phyloP scores from a whole-genome alignment of 2,797 vertebrate genomes.

The Phrynocephalus vlangalii region DNA sequence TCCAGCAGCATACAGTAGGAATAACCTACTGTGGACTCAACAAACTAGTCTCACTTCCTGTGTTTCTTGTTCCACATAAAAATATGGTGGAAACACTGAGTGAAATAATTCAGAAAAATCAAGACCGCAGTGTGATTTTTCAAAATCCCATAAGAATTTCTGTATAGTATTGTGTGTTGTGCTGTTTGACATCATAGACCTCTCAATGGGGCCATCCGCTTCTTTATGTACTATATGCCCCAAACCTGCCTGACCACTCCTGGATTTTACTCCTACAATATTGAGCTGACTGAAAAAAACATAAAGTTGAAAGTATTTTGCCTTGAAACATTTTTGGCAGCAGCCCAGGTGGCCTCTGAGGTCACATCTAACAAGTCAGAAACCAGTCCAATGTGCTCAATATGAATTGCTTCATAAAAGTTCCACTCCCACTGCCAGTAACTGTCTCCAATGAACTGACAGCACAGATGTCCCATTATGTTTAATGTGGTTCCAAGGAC shows the following conservation, averaged over 20 bases:
- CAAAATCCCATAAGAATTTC: not conserved
- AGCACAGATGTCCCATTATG: conserved; percentile 21
- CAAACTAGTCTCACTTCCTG: not conserved
- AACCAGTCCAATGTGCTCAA: not conserved
- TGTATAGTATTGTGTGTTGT: not conserved
- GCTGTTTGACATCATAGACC: too few species aligned
- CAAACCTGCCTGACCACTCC: not conserved
- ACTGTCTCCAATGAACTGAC: not conserved
- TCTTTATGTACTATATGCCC: not conserved
- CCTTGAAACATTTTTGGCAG: not conserved
- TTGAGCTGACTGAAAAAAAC: not conserved
- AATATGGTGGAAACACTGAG: not conserved
- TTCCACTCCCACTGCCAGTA: not conserved
- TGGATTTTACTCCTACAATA: conserved; percentile 29
- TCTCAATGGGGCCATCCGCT: too few species aligned
- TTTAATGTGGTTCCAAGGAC: conserved; percentile 12
- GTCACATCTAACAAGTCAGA: not conserved
- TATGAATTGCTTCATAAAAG: not conserved
- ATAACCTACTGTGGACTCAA: too few species aligned
- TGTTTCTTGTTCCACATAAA: not conserved
- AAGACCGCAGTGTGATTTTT: not conserved
- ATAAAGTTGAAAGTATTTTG: conserved; percentile 6
- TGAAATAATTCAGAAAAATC: not conserved
- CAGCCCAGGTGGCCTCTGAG: not conserved
- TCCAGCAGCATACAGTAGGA: too few species aligned